Evolutionary conservation across 2,113 vertebrate species (phyloP).

Genomic region (Myotis davidii): DNA sequence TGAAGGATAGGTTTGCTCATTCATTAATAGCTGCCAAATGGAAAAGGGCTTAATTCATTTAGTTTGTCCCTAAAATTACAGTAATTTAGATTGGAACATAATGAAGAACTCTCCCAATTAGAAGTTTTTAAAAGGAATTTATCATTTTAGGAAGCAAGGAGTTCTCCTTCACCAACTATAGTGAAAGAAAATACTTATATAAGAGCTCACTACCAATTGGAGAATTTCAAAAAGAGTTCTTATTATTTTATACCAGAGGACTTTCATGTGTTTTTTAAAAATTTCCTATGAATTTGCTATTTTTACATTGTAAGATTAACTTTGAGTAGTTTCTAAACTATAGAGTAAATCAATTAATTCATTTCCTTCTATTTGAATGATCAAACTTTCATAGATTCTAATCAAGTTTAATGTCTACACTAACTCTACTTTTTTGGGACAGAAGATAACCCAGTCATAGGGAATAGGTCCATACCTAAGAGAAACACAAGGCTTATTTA

Average conservation of each 20-base stretch:
- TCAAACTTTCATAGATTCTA: constrained; percentile 51
- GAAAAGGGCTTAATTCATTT: background rate
- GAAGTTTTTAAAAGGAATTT: constrained; percentile 46
- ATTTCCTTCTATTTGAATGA: constrained; percentile 45
- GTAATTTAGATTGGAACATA: background rate
- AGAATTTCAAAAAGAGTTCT: background rate
- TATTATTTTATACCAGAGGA: background rate
- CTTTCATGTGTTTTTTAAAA: background rate
- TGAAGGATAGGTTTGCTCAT: background rate
- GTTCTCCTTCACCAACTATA: background rate
- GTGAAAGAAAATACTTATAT: constrained; percentile 31
- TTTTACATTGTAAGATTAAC: background rate
- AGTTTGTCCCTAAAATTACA: background rate
- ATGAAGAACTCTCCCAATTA: background rate
- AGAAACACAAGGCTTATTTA: constrained; percentile 18
- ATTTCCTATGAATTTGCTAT: background rate
- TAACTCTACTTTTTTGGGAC: constrained; percentile 29
- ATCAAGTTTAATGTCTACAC: constrained; percentile 37
- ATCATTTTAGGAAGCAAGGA: constrained; percentile 9
- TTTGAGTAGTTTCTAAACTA: constrained; percentile 17
- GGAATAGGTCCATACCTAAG: background rate
- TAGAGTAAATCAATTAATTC: background rate
- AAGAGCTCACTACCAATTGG: background rate
- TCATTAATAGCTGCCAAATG: background rate
- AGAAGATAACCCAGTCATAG: background rate